A percentile compares a stretch with the other conserved stretches of the same genome.
phyloP scores from a whole-genome alignment of 2,113 vertebrate genomes.

The Brevimyrus niger region DNA sequence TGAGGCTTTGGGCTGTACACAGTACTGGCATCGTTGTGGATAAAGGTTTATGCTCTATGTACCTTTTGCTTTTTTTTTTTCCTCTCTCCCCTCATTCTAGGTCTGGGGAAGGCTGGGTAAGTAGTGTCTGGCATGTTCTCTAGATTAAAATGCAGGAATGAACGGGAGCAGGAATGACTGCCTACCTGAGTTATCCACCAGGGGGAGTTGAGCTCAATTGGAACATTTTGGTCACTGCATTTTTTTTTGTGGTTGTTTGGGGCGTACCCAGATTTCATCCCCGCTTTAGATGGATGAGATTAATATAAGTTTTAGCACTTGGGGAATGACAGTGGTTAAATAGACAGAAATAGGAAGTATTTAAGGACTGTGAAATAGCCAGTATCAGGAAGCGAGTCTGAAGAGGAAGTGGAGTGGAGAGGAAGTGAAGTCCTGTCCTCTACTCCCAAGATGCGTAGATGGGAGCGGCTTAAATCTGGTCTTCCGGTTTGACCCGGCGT shows the following conservation, averaged over 20 bases:
- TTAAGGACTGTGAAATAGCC: background rate
- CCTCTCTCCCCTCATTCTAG: conserved; percentile 42
- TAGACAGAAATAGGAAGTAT: background rate
- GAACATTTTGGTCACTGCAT: background rate
- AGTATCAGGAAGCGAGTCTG: background rate
- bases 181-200: conserved; percentile 33
- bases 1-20: background rate
- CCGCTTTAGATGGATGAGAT: background rate
- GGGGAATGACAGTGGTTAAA: background rate
- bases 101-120: conserved; percentile 55
- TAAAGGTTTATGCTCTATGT: conserved; percentile 23
- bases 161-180: background rate
- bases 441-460: background rate
- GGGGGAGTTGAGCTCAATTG: conserved; percentile 40
- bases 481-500: background rate
- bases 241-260: background rate
- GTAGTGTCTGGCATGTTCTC: conserved; percentile 28
- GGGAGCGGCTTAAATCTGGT: background rate
- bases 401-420: background rate
- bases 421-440: background rate
- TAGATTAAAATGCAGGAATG: conserved; percentile 13
- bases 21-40: background rate
- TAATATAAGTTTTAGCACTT: background rate
- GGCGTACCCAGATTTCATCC: background rate
- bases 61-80: conserved; percentile 32